phyloP scores from a whole-genome alignment of 2,888 invertebrate species.

The Bombylius major region DNA sequence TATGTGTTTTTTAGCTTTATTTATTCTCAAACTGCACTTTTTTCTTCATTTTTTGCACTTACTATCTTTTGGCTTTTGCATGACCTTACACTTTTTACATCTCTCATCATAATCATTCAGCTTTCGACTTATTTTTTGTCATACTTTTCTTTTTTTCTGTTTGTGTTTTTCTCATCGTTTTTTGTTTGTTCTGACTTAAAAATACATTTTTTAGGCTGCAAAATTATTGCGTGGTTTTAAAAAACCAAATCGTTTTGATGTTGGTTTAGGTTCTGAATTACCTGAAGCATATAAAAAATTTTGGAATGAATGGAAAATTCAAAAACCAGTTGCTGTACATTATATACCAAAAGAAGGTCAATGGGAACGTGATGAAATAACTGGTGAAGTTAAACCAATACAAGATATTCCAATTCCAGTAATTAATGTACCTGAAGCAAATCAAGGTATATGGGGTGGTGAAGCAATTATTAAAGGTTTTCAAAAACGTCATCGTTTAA shows the following conservation, averaged over 20 bases:
- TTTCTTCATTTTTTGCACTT: too few species aligned
- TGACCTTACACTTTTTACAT: too few species aligned
- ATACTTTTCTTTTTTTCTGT: neutral
- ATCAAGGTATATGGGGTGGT: conserved; percentile 91
- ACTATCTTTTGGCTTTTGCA: too few species aligned
- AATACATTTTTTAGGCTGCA: conserved; percentile 21
- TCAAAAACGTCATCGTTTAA: conserved; percentile 46
- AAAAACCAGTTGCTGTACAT: conserved; percentile 49
- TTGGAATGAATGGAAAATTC: conserved; percentile 69
- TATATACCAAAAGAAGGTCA: conserved; percentile 61
- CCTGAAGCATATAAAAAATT: conserved; percentile 78
- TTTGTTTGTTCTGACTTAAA: neutral
- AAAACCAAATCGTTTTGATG: conserved; percentile 44
- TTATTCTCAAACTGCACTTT: too few species aligned
- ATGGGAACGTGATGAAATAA: conserved; percentile 59
- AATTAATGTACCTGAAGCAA: conserved; percentile 62
- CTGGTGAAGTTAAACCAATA: conserved; percentile 57
- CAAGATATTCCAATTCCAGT: conserved; percentile 68
- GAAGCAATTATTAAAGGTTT: conserved; percentile 88
- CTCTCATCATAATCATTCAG: too few species aligned
- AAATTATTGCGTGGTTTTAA: conserved; percentile 38
- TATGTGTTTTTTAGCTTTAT: too few species aligned
- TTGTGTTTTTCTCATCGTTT: neutral
- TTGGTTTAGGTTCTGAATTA: conserved; percentile 53
- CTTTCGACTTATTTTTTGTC: neutral